Conservation (phyloP, 2,797 vertebrate genomes). For the Sebastolobus altivelis region DNA sequence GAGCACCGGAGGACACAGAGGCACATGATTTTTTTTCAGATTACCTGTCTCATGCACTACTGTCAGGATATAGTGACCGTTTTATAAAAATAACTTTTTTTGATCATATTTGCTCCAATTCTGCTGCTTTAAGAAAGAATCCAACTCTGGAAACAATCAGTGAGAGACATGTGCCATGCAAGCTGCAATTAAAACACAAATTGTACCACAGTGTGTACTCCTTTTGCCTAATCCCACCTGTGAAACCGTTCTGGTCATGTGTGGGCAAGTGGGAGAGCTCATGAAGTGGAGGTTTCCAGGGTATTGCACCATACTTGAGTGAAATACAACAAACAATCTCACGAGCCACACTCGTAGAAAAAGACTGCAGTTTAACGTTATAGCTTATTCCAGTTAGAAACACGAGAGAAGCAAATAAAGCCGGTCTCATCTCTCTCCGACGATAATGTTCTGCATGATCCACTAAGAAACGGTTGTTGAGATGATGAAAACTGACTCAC, state of each 20-base stretch:
- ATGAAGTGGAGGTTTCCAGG: conserved; percentile 42
- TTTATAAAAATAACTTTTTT: neutral
- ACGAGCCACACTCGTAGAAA: conserved; percentile 15
- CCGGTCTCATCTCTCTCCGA: conserved; percentile 4
- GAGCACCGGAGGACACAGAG: too few species aligned
- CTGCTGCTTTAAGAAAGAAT: conserved; percentile 8
- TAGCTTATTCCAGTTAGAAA: conserved; percentile 31
- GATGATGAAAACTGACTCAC: conserved; percentile 41
- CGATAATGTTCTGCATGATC: conserved; percentile 27
- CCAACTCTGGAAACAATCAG: conserved; percentile 6
- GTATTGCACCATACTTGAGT: conserved; percentile 42
- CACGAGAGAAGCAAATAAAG: conserved; percentile 21
- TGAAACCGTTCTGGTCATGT: conserved; percentile 19
- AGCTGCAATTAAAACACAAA: conserved; percentile 48
- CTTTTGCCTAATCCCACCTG: conserved; percentile 15
- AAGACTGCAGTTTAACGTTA: conserved; percentile 10
- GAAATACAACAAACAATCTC: conserved; percentile 45
- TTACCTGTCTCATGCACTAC: too few species aligned
- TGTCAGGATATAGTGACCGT: too few species aligned
- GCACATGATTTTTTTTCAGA: too few species aligned
- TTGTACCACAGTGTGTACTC: conserved; percentile 1
- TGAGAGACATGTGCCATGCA: conserved; percentile 12
- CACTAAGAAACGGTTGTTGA: conserved; percentile 5
- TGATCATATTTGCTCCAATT: neutral
- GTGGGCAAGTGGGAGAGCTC: conserved; percentile 26